These are phyloP conservation scores for Phyto melanocephala DNA, from an alignment of 2,888 invertebrate genomes.

Conservation along the genomic window DNA sequence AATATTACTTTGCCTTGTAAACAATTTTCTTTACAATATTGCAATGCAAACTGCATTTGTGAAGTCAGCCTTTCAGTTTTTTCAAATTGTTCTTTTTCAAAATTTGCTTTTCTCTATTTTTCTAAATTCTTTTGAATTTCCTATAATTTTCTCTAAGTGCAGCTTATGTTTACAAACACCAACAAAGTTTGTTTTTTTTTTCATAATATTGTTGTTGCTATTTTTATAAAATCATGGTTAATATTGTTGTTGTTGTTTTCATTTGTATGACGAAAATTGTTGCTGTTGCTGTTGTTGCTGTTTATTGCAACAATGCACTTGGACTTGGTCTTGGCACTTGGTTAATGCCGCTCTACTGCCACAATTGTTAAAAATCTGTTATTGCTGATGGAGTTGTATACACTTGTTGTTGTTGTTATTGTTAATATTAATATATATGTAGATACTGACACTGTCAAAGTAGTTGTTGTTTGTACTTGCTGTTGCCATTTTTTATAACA, in stretches of 20 bases:
- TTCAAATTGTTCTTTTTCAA: too few relatives aligned
- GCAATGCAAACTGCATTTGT: too few relatives aligned
- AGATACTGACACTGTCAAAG: too few relatives aligned
- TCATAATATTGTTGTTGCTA: slow-evolving; percentile 21
- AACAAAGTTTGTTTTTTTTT: not conserved
- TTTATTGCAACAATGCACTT: slow-evolving; percentile 65
- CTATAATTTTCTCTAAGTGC: too few relatives aligned
- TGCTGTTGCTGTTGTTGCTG: slow-evolving; percentile 19
- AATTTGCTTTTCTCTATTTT: too few relatives aligned
- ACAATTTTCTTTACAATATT: too few relatives aligned
- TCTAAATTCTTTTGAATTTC: too few relatives aligned
- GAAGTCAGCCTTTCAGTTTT: too few relatives aligned
- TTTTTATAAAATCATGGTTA: slow-evolving; percentile 23
- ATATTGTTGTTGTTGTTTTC: slow-evolving; percentile 13
- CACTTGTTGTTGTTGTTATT: not conserved
- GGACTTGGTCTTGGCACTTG: slow-evolving; percentile 72
- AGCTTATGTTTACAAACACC: not conserved
- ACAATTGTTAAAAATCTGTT: slow-evolving; percentile 52
- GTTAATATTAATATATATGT: not conserved
- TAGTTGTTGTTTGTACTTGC: not conserved
- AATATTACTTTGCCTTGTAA: too few relatives aligned
- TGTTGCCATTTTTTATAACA: slow-evolving; percentile 21
- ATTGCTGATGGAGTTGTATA: slow-evolving; percentile 41
- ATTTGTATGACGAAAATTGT: slow-evolving; percentile 20
- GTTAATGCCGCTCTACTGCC: slow-evolving; percentile 66